Base-by-base conservation (phyloP, 1,140 invertebrate species). In the Drosophila subobscura region DNA sequence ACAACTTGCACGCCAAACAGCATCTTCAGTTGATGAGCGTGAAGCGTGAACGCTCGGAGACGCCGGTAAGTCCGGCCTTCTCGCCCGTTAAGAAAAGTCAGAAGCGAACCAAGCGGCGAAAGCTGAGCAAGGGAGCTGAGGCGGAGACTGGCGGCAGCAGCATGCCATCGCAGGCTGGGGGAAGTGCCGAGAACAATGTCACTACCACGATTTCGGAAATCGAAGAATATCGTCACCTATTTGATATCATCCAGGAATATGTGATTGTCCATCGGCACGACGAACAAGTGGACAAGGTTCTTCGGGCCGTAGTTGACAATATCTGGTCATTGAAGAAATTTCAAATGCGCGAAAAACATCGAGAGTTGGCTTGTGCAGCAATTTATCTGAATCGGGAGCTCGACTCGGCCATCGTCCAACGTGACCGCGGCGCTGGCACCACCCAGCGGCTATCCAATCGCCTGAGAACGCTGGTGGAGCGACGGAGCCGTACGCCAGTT, bases 11-110 rank as follows among this genome's bases (percentile, higher is more conserved):
- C 16, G 46, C 44, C 42, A 72, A 50, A 46, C 44, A 7, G 23
- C 20, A n/a, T 12, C 22, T 52, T n/a, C 72, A 44, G 2, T 12
- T 59, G 27, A 12, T 51, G 22, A 57, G 61, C 42, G 10, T 70
- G 0, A 91, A 91, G 12, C 60, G 89, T 1, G 89, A 90, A 22
- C 89, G 89, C 3, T 91, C 89, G 0, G 65, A 66, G 23, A 77
- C 89, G 6, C 89, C 89, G 0, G 65, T 70, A 6, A 90, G 89
- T 57, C 89, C 89, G 1, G 81, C 89, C 2, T 91, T 72, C 14
- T 91, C 89, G 0, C 89, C 89, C 0, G 60, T 91, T 0, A 89
- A 89, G 27, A 40, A 61, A 7, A 77, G 79, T 25, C 64, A 78
- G 0, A 72, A 58, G 46, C 77, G 81, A 8, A 23, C 56, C 23